A percentile compares a stretch with the other conserved stretches of the same genome.
These are phyloP conservation scores for Eremobia ochroleuca DNA, from an alignment of 2,888 invertebrate genomes.

Conservation along the genomic window DNA sequence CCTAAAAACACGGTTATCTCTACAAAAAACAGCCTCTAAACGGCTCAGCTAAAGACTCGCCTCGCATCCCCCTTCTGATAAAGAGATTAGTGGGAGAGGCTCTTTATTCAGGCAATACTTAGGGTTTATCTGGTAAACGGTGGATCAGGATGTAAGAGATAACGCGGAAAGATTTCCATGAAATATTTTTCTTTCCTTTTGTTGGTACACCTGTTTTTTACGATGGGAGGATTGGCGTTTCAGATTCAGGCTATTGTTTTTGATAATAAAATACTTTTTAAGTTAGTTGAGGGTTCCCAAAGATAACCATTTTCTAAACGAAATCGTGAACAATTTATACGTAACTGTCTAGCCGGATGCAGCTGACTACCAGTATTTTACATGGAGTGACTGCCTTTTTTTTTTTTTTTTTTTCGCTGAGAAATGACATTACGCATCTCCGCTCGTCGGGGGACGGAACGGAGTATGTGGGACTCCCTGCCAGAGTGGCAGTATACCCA, in stretches of 20 bases:
- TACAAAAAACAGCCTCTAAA: constrained; percentile 53
- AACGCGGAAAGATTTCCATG: constrained; percentile 37
- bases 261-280: neutral
- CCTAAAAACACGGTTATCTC: constrained; percentile 56
- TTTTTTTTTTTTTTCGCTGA: no score
- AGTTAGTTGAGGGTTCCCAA: neutral
- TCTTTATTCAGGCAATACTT: constrained; percentile 67
- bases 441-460: no score
- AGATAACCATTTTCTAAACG: neutral
- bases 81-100: constrained; percentile 64
- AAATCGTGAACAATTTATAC: neutral
- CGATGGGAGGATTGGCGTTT: neutral
- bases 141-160: constrained; percentile 61
- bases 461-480: no score
- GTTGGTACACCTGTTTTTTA: constrained; percentile 27
- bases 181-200: constrained; percentile 35
- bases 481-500: no score
- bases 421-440: no score
- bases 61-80: constrained; percentile 59
- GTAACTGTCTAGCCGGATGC: neutral
- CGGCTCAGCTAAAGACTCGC: constrained; percentile 58
- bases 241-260: neutral
- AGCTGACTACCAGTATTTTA: no score
- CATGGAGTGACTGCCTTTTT: no score
- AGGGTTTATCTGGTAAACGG: constrained; percentile 67